Evolutionary conservation across 2,888 invertebrate genomes (phyloP), one percentile per base, ranked within the genome.

Genomic region (Branchinecta sandiegonensis): DNA sequence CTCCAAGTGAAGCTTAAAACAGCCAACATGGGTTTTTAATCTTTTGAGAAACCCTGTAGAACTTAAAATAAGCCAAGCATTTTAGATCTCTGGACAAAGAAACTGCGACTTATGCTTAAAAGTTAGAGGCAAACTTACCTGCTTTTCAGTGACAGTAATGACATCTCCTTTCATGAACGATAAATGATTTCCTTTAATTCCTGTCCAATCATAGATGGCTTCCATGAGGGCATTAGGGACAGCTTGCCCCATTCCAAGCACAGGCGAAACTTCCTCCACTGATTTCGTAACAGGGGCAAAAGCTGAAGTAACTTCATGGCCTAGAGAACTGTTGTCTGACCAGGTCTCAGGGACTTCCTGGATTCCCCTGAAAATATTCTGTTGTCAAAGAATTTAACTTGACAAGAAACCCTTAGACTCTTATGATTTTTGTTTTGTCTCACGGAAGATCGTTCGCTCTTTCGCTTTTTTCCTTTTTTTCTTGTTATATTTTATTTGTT

Each of bases 331-430:
- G 65, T 79, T 80, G 66, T 81, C 81, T 17, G 79, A 79, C 56
- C 81, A 77, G 71, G 81, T 82, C 77, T 85, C 85, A 64, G 84
- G 87, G 2, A 88, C 86, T 77, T 89, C 89, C 0, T 84, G 87
- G 70, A 89, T 88, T 71, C 85, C 88, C 73, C 84, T 88, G 74
- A n/a, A 77, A 76, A 69, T 37, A 37, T 6, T 37, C 6, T 37
- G 6, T 2, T 37, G 37, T 37, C 37, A 37, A 37, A 3, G 4
- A 37, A 37, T 6, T 37, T 37, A 37, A 23, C 6, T 6, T 37
- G 6, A 37, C 37, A 37, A 23, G 37, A 37, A 37, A 37, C 37
- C 37, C 37, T 5, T 37, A 37, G 6, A 37, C 4, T 37, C 37
- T 6, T 6, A 37, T 6, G 37, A 37, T 6, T 37, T 6, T 37